These are phyloP conservation scores for Bombyx mandarina DNA, from an alignment of 1,140 invertebrate genomes.

Conservation along the genomic window DNA sequence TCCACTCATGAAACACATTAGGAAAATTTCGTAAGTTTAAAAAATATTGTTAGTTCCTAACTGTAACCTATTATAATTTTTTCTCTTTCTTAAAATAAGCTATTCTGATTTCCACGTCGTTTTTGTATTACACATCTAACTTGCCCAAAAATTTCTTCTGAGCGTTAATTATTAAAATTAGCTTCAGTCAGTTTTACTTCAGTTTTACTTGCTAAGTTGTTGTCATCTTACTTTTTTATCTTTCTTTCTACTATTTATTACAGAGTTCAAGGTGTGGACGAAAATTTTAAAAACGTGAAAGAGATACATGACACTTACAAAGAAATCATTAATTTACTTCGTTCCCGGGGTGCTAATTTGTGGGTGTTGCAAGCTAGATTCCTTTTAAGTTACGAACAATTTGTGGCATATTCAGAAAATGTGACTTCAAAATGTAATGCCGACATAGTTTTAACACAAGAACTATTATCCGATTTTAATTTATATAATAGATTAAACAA, in stretches of 20 bases:
- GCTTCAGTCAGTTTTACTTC: no score
- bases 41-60: not conserved
- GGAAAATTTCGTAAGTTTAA: conserved; percentile 40
- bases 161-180: no score
- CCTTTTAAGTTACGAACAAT: conserved; percentile 55
- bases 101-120: not conserved
- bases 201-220: no score
- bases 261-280: conserved; percentile 36
- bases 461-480: conserved; percentile 30
- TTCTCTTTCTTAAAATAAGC: not conserved
- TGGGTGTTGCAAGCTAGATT: conserved; percentile 48
- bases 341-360: conserved; percentile 44
- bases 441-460: conserved; percentile 37
- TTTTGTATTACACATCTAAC: no score
- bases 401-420: conserved; percentile 41
- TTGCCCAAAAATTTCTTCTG: no score
- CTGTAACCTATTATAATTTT: not conserved
- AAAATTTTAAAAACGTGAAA: conserved; percentile 41
- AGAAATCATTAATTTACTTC: conserved; percentile 48
- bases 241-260: conserved; percentile 13
- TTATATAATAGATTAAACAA: conserved; percentile 55
- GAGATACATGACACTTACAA: conserved; percentile 55
- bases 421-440: conserved; percentile 39
- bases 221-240: no score
- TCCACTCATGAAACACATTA: conserved; percentile 51